A percentile compares a stretch with the other conserved stretches of the same genome.
Conservation (phyloP, 2,797 vertebrate species). For the Anolis apletophallus region DNA sequence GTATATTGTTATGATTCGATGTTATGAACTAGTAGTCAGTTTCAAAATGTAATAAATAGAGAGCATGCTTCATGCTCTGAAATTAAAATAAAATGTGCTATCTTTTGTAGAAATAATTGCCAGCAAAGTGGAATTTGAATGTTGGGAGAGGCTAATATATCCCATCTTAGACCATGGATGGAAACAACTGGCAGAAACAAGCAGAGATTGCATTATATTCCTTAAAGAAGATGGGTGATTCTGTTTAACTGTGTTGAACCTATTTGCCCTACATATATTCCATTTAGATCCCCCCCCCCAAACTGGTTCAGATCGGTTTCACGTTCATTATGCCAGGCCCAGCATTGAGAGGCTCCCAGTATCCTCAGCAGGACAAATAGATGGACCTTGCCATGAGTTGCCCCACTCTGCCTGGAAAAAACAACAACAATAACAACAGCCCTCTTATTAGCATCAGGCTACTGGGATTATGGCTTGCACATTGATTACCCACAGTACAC, state of each 20-base stretch:
- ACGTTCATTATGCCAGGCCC: background rate
- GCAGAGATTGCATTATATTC: background rate
- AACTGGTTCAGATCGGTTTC: no score
- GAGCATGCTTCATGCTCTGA: background rate
- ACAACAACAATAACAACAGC: no score
- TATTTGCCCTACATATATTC: background rate
- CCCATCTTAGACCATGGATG: no score
- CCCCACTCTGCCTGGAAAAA: background rate
- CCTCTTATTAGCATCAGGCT: background rate
- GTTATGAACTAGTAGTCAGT: no score
- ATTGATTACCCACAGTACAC: background rate
- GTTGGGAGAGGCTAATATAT: no score
- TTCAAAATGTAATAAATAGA: background rate
- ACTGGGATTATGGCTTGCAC: background rate
- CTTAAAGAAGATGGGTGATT: background rate
- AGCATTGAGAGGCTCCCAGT: background rate
- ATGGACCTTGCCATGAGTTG: background rate
- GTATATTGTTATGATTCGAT: no score
- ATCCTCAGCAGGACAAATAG: background rate
- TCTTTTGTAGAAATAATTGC: background rate
- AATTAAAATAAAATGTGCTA: background rate
- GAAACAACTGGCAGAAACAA: no score
- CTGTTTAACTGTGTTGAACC: background rate
- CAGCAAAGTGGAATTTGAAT: no score
- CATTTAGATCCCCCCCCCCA: background rate